Conservation (phyloP, 2,888 invertebrate species). For the Zygogramma bicolorata region DNA sequence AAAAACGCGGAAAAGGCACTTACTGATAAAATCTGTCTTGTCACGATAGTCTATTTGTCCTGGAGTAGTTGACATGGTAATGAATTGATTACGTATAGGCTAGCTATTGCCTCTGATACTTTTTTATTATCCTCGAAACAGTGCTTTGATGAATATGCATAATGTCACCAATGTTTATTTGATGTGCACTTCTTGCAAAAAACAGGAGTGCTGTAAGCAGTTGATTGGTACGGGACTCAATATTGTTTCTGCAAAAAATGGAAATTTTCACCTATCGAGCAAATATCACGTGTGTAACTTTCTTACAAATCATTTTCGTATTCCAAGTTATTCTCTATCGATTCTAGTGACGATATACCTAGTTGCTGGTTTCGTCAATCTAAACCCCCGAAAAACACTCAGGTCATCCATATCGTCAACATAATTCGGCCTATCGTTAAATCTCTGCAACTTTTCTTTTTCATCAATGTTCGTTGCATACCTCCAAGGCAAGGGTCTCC, state of each 20-base stretch:
- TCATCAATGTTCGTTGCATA: too few species aligned
- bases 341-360: neutral
- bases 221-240: neutral
- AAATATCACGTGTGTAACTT: neutral
- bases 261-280: neutral
- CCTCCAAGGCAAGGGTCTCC: too few species aligned
- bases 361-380: neutral
- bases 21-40: constrained; percentile 6
- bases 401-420: neutral
- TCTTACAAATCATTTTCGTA: neutral
- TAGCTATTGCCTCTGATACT: neutral
- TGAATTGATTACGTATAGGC: neutral
- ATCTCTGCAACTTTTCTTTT: too few species aligned
- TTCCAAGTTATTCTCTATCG: neutral
- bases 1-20: constrained; percentile 4
- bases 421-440: neutral
- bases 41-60: neutral
- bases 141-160: neutral
- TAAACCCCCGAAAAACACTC: neutral
- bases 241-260: constrained; percentile 14
- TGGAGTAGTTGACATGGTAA: neutral
- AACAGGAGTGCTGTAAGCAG: neutral
- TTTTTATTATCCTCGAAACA: neutral
- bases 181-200: constrained; percentile 18
- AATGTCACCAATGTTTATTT: constrained; percentile 11